A percentile compares a stretch with the other conserved stretches of the same genome.
Evolutionary conservation across 2,797 vertebrate genomes (phyloP).

Genomic region (Euphonia xanthogaster): DNA sequence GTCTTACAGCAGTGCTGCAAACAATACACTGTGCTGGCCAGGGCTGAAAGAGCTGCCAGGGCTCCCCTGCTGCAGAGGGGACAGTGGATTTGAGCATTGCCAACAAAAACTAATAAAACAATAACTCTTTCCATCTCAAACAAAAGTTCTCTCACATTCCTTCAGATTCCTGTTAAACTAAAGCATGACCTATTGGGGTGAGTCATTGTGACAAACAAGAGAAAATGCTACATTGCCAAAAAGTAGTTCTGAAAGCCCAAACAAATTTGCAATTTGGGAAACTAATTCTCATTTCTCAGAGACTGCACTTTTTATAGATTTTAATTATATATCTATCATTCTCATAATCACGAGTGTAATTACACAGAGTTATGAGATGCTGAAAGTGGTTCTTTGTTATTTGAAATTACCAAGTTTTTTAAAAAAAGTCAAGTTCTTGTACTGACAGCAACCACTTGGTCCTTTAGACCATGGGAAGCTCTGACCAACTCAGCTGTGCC

Average conservation of each 20-base stretch:
- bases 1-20: background rate
- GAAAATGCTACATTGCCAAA: background rate
- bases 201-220: background rate
- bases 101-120: background rate
- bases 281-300: slow-evolving; percentile 12
- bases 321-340: slow-evolving; percentile 62
- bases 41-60: background rate
- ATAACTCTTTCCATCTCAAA: background rate
- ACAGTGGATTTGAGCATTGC: background rate
- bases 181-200: background rate
- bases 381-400: background rate
- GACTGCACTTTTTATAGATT: slow-evolving; percentile 42
- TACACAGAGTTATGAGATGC: slow-evolving; percentile 17
- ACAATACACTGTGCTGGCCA: background rate
- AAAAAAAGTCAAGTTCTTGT: background rate
- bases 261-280: slow-evolving; percentile 13
- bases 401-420: background rate
- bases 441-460: background rate
- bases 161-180: slow-evolving; percentile 5
- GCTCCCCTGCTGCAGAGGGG: background rate
- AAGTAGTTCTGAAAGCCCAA: background rate
- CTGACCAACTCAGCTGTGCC: background rate
- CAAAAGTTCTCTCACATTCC: background rate
- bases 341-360: slow-evolving; percentile 39
- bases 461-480: background rate